Evolutionary conservation across 2,797 vertebrate species (phyloP).

Genomic region (Helostoma temminkii): DNA sequence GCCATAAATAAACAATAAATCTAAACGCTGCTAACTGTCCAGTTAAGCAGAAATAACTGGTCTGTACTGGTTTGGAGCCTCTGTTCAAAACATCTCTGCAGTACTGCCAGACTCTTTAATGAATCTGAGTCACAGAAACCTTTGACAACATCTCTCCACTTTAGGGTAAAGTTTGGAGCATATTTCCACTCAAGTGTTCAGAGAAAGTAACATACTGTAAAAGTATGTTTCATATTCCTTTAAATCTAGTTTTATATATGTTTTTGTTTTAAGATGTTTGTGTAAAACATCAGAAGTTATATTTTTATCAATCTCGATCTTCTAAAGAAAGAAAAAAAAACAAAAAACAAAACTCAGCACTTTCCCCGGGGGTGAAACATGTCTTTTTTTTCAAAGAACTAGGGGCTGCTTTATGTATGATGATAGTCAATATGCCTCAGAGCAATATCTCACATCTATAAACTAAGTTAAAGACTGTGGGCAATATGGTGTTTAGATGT

Average conservation of each 20-base stretch:
- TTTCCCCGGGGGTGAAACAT: slow-evolving; percentile 20
- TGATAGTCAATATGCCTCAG: slow-evolving; percentile 34
- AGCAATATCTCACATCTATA: slow-evolving; percentile 52
- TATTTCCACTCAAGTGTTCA: no score
- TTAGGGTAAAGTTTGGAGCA: no score
- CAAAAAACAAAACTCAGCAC: slow-evolving; percentile 1
- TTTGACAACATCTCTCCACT: no score
- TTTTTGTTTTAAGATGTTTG: slow-evolving; percentile 6
- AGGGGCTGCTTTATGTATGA: slow-evolving; percentile 33
- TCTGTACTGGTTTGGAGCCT: no score
- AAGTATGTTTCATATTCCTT: not conserved
- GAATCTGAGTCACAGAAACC: no score
- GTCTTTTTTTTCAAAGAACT: slow-evolving; percentile 22
- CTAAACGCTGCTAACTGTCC: no score
- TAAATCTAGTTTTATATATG: not conserved
- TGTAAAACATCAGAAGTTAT: slow-evolving; percentile 16
- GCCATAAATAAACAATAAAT: no score
- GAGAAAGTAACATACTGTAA: no score
- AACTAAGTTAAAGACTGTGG: slow-evolving; percentile 42
- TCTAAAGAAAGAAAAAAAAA: slow-evolving; percentile 13
- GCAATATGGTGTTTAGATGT: slow-evolving; percentile 52
- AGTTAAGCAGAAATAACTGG: no score
- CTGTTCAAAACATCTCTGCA: no score
- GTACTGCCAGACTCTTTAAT: no score
- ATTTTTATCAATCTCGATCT: slow-evolving; percentile 15